Percentiles rank a stretch among this genome's conserved stretches.
phyloP scores from a whole-genome alignment of 1,140 invertebrate species.

The Penaeus indicus region DNA sequence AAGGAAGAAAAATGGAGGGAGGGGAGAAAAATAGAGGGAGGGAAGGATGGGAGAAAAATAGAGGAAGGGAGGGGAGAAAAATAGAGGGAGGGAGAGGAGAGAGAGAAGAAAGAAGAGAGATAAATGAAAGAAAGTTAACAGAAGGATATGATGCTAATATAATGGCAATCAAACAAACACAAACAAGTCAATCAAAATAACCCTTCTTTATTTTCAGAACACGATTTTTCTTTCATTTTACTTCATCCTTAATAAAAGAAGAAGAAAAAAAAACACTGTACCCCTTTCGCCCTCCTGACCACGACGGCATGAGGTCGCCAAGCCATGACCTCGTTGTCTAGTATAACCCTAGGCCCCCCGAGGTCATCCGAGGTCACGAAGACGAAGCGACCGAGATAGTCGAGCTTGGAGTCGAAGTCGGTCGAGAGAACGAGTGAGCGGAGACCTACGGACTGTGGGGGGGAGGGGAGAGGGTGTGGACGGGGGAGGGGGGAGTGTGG shows the following conservation, averaged over 20 bases:
- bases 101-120: not conserved
- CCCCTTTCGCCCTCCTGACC: slow-evolving; percentile 14
- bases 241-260: too few species aligned
- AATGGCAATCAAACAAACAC: too few species aligned
- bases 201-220: not conserved
- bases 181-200: too few species aligned
- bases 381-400: slow-evolving; percentile 49
- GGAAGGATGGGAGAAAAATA: not conserved
- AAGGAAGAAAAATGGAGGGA: too few species aligned
- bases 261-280: not conserved
- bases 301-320: slow-evolving; percentile 54
- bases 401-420: not conserved
- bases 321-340: slow-evolving; percentile 53
- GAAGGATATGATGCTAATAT: not conserved
- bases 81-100: not conserved
- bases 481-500: too few species aligned
- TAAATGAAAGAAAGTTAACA: not conserved
- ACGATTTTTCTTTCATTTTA: too few species aligned
- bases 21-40: not conserved
- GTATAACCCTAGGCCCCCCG: slow-evolving; percentile 22
- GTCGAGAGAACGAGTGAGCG: slow-evolving; percentile 11
- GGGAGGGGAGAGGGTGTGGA: too few species aligned
- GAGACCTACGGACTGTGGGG: not conserved
- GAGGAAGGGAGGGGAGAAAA: not conserved
- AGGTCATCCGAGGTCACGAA: slow-evolving; percentile 30